Percentiles rank a stretch among this genome's conserved stretches.
Conservation (phyloP, 2,888 invertebrate genomes). For the Chydorus sphaericus region DNA sequence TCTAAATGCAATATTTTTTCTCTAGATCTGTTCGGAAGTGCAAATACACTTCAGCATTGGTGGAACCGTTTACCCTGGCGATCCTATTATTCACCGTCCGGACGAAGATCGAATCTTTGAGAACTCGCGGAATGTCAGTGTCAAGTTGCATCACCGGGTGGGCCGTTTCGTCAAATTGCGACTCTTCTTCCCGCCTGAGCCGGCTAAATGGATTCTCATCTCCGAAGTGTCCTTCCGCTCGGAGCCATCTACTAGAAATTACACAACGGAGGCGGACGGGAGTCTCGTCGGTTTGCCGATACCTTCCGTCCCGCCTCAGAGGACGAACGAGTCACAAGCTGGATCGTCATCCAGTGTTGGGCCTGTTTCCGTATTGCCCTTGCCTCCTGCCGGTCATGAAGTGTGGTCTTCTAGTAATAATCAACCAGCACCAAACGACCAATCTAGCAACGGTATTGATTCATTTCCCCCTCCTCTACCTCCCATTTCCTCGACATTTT, state of each 20-base stretch:
- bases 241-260: constrained; percentile 20
- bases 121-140: constrained; percentile 60
- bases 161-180: constrained; percentile 65
- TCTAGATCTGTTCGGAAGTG: constrained; percentile 64
- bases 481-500: background rate
- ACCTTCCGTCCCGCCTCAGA: constrained; percentile 9
- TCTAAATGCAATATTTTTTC: constrained; percentile 17
- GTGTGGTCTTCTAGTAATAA: no score
- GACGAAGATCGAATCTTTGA: constrained; percentile 65
- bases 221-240: constrained; percentile 80
- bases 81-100: constrained; percentile 55
- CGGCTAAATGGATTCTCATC: constrained; percentile 73
- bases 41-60: constrained; percentile 66
- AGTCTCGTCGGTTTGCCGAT: constrained; percentile 4
- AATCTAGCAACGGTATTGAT: background rate
- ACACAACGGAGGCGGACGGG: constrained; percentile 15
- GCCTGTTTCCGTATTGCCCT: background rate
- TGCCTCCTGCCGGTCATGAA: background rate
- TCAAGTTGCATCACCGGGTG: constrained; percentile 64
- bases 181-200: constrained; percentile 65
- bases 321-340: no score
- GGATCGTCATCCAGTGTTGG: no score
- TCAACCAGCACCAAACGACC: background rate
- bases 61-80: constrained; percentile 58
- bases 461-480: background rate